These are phyloP conservation scores for Helarctos malayanus DNA, from an alignment of 2,797 vertebrate species.

Conservation along the genomic window DNA sequence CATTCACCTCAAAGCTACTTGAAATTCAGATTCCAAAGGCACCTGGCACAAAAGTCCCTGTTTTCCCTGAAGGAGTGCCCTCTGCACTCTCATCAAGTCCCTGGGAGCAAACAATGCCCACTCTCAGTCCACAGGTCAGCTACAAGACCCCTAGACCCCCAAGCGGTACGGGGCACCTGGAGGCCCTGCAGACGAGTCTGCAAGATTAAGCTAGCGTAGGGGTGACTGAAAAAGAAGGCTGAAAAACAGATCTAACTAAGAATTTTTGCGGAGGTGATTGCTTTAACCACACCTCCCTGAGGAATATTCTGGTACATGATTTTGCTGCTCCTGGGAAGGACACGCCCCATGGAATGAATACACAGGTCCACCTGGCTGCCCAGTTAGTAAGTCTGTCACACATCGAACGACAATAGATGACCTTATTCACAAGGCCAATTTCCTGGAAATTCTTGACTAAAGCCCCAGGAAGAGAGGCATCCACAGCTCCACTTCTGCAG, in stretches of 20 bases:
- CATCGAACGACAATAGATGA: conserved; percentile 51
- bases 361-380: conserved; percentile 17
- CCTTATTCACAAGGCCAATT: conserved; percentile 25
- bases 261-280: not conserved
- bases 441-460: conserved; percentile 48
- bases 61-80: not conserved
- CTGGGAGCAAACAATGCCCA: not conserved
- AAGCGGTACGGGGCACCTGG: not conserved
- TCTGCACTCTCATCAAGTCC: not conserved
- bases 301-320: fast-evolving
- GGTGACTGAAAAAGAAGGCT: not conserved
- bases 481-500: not conserved
- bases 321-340: conserved; percentile 14
- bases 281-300: not conserved
- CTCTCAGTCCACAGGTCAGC: not conserved
- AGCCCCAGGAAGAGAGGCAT: not conserved
- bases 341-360: conserved; percentile 40
- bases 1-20: not conserved
- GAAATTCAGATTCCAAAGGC: conserved; percentile 33
- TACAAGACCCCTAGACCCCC: not conserved
- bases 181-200: not conserved
- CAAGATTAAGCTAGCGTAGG: conserved; percentile 59
- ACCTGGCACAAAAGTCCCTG: conserved; percentile 34
- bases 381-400: conserved; percentile 43
- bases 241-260: conserved; percentile 39